Base-by-base conservation (phyloP, 2,888 invertebrate species). In the Micoletzkya japonica region DNA sequence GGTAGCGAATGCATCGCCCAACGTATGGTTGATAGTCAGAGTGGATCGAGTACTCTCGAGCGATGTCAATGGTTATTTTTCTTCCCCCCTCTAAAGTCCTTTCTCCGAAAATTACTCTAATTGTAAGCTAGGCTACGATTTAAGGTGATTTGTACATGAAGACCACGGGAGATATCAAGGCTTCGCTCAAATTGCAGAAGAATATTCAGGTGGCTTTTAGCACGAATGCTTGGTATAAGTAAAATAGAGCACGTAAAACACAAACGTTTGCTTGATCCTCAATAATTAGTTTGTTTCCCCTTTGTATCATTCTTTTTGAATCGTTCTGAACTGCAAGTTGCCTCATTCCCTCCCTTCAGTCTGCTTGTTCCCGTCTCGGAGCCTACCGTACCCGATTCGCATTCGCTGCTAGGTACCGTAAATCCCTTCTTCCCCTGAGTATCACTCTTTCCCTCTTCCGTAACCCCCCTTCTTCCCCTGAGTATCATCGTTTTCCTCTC, bases 31-130 rank as follows among this genome's bases (percentile, higher is more conserved):
- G 37, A 74, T 84, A 17, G 77, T 75, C 56, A 71, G 80, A 34
- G 76, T 84, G 10, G 84, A 84, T 72, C 73, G 84, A 26, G 72
- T 77, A 10, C 70, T 84, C n/a, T 79, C 81, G 10, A 77, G 77
- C 54, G 64, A 66, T 66, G 34, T 66, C 26, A 52, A 66, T 54
- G 64, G 64, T 44, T 44, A 20, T 10, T 44, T 10, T 10, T 44
- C 44, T 44, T 14, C 10, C 20, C n/a, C n/a, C n/a, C n/a, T n/a
- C n/a, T n/a, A n/a, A n/a, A n/a, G n/a, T n/a, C n/a, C n/a, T n/a
- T n/a, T n/a, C n/a, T n/a, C n/a, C n/a, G n/a, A n/a, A n/a, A n/a
- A n/a, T n/a, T n/a, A n/a, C n/a, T n/a, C n/a, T n/a, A n/a, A n/a
- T n/a, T n/a, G n/a, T n/a, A n/a, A n/a, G n/a, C n/a, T 44, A 44